Conservation (phyloP, 1,140 invertebrate genomes). For the Pseudomyrmex sp. region DNA sequence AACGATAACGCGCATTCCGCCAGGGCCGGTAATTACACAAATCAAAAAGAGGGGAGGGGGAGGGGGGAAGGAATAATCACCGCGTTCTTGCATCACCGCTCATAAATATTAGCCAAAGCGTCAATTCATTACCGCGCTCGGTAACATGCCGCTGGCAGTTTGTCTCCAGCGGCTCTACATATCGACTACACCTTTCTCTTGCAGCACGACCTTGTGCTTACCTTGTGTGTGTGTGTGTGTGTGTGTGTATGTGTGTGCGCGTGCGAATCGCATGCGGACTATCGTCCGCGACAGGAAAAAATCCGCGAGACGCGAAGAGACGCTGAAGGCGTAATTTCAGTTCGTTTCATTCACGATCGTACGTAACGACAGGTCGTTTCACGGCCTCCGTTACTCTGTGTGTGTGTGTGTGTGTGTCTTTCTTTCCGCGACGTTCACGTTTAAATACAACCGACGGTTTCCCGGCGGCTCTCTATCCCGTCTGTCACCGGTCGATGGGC, state of each 20-base stretch:
- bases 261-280: constrained; percentile 30
- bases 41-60: not conserved
- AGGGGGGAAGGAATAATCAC: constrained; percentile 19
- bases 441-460: constrained; percentile 18
- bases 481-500: constrained; percentile 1
- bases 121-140: constrained; percentile 59
- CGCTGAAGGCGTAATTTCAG: constrained; percentile 31
- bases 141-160: constrained; percentile 29
- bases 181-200: constrained; percentile 40
- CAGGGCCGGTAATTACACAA: constrained; percentile 56
- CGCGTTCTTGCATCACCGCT: constrained; percentile 43
- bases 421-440: too few species aligned
- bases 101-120: constrained; percentile 57
- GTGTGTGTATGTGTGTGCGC: too few species aligned
- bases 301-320: not conserved
- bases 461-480: constrained; percentile 3
- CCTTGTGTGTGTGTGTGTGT: too few species aligned
- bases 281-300: not conserved
- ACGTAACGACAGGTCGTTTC: constrained; percentile 43
- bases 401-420: not conserved
- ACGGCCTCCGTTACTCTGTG: constrained; percentile 5
- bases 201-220: constrained; percentile 10
- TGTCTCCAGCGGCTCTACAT: constrained; percentile 27
- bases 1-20: constrained; percentile 44
- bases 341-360: constrained; percentile 24